phyloP scores from a whole-genome alignment of 2,797 vertebrate genomes.

The Buphagus erythrorhynchus region DNA sequence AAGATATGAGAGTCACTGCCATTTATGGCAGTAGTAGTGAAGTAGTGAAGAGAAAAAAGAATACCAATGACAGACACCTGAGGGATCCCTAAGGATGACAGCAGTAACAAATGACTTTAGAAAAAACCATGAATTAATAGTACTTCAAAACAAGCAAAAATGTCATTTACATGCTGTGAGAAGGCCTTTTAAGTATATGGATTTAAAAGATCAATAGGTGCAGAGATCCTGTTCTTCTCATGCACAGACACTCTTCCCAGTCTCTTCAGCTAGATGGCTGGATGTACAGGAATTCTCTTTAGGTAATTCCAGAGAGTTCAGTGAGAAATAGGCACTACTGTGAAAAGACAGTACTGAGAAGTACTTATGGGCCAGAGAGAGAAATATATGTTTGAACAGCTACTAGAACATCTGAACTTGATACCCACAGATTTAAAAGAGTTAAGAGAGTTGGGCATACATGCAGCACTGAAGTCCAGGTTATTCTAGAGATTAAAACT shows the following conservation, averaged over 20 bases:
- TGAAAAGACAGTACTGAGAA: not conserved
- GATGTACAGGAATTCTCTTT: not conserved
- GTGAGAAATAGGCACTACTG: not conserved
- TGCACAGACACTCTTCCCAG: not conserved
- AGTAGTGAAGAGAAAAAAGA: not conserved
- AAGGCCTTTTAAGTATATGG: not conserved
- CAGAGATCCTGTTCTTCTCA: not conserved
- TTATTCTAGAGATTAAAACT: not conserved
- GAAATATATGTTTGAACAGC: not conserved
- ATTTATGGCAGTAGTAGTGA: not conserved
- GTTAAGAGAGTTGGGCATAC: not conserved
- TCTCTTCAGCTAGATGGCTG: not conserved
- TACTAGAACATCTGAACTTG: not conserved
- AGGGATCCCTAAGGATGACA: not conserved
- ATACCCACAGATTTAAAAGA: not conserved
- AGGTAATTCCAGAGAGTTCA: not conserved
- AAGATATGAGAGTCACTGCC: not conserved
- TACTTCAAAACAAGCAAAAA: not conserved
- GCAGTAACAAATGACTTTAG: not conserved
- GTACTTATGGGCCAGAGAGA: not conserved
- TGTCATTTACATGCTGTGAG: not conserved
- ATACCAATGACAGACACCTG: not conserved
- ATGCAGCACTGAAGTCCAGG: not conserved
- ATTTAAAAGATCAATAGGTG: not conserved
- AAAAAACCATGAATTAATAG: not conserved